Base-by-base conservation (phyloP, 2,113 vertebrate genomes). In the Carlito syrichta region DNA sequence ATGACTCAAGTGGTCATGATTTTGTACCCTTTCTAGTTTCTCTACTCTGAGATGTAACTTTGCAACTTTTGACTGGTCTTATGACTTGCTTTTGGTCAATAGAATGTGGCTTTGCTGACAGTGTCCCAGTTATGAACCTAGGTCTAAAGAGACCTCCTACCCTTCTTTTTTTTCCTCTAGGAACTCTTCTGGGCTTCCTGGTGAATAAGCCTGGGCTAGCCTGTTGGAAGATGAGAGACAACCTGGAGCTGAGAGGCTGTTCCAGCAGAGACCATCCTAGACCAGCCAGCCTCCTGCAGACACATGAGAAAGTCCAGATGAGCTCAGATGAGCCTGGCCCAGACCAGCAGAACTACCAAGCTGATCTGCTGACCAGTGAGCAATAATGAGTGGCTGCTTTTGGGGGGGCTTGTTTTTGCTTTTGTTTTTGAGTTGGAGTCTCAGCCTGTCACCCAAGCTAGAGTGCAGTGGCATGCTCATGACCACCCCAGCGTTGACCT, bases 211-310 rank as follows among this genome's bases (percentile, higher is more conserved):
- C 40, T 2, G 4, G 38, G 40, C 19, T 30, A 54, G 19, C 56
- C 52, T 45, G 50, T 30, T 25, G 17, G 30, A 52, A 63, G 71
- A 38, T 48, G 27, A 50, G 2, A 73, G 35, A 25, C 16, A 17
- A 35, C 0, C 0, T 2, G 40, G 38, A 54, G 14, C 38, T 74
- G n/a, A 58, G 3, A 16, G 20, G 17, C 1, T 17, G 5, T 58
- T 27, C 35, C 50, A 45, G 5, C 22, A 0, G 17, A 91, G 45
- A 69, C 52, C 16, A 5, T 12, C 25, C 58, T 38, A 60, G 14
- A 58, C 20, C 73, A 63, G 58, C 30, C 50, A 22, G 35, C 12
- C 30, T 63, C 82, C 73, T 32, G 30, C 0, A 40, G 77, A 79
- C 68, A 54, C 66, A 43, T 6, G n/a, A 35, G 54, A 86, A 30